Evolutionary conservation across 2,113 vertebrate species (phyloP).

Genomic region (Aegypius monachus): DNA sequence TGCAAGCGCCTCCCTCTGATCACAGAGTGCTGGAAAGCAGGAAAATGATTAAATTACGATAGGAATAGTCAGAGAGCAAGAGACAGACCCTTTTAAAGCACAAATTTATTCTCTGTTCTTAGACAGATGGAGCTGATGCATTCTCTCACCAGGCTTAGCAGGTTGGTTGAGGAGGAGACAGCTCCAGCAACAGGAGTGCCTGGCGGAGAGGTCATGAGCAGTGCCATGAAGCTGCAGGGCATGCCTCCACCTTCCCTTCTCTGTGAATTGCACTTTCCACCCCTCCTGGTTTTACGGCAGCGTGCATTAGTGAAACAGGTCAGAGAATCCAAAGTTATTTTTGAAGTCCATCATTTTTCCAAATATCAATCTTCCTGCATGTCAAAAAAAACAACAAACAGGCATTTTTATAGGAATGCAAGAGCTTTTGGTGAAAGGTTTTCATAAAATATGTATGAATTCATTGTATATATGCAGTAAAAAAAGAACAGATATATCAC

Average conservation of each 20-base stretch:
- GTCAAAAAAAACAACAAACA: neutral
- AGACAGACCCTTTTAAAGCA: neutral
- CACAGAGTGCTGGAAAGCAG: neutral
- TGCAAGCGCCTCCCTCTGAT: neutral
- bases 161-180: neutral
- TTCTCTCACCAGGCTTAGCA: neutral
- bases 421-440: slow-evolving; percentile 8
- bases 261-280: neutral
- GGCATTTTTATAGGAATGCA: neutral
- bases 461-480: neutral
- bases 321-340: neutral
- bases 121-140: neutral
- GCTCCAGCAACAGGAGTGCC: neutral
- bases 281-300: neutral
- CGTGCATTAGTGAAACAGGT: neutral
- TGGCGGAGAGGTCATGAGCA: neutral
- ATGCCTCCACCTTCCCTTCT: neutral
- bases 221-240: neutral
- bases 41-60: neutral
- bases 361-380: neutral
- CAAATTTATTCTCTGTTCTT: neutral
- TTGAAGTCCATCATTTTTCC: neutral
- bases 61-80: neutral
- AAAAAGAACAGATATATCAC: slow-evolving; percentile 15
- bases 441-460: slow-evolving; percentile 53